These are phyloP conservation scores for Caenorhabditis tropicalis DNA, from an alignment of 1,140 invertebrate species.

Conservation along the genomic window DNA sequence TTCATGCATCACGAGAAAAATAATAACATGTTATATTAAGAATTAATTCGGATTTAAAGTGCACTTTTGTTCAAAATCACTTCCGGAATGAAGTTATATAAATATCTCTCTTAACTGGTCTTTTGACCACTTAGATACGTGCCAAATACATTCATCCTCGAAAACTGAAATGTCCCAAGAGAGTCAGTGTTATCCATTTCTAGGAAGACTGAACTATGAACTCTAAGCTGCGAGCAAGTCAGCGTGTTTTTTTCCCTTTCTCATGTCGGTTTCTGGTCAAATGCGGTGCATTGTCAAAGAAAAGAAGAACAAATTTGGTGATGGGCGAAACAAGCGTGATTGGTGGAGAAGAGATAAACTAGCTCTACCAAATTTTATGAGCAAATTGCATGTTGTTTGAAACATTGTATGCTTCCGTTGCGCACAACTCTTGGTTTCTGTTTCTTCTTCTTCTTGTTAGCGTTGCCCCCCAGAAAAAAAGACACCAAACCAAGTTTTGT, in stretches of 20 bases:
- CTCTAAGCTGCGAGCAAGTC: conserved; percentile 11
- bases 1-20: no score
- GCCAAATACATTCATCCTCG: neutral
- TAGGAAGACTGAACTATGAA: neutral
- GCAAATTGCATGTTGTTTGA: conserved; percentile 40
- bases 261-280: neutral
- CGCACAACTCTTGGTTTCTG: neutral
- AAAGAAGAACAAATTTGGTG: conserved; percentile 3
- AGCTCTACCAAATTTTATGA: conserved; percentile 13
- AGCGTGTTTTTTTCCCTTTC: neutral
- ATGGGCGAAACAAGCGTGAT: conserved; percentile 30
- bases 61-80: neutral
- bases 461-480: neutral
- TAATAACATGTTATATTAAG: no score
- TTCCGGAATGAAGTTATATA: no score
- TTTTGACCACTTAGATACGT: neutral
- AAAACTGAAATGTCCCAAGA: neutral
- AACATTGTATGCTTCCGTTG: neutral
- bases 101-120: no score
- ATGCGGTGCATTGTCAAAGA: conserved; percentile 8
- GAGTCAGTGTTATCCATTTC: neutral
- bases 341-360: neutral
- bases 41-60: no score
- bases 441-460: neutral
- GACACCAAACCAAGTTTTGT: neutral